Percentiles rank a stretch among this genome's conserved stretches.
Evolutionary conservation across 2,888 invertebrate genomes (phyloP).

Genomic region (Uloborus plumipes): DNA sequence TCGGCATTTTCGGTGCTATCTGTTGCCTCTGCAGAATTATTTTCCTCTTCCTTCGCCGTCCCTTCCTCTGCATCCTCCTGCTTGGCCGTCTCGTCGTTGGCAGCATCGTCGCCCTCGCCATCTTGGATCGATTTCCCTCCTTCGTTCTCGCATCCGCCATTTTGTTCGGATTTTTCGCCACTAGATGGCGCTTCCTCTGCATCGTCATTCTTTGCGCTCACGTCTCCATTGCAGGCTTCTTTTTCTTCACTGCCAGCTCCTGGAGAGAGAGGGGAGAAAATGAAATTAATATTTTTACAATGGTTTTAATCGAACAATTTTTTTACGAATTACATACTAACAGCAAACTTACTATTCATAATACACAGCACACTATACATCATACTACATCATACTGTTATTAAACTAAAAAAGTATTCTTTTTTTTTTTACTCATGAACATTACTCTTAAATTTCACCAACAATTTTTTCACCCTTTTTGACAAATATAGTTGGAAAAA

Average conservation of each 20-base stretch:
- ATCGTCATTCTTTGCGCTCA: constrained; percentile 33
- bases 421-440: too few species aligned
- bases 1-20: constrained; percentile 48
- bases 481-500: too few species aligned
- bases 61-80: constrained; percentile 21
- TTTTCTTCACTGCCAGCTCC: constrained; percentile 14
- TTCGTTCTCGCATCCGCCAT: constrained; percentile 52
- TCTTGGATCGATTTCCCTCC: constrained; percentile 45
- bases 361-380: too few species aligned
- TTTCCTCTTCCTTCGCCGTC: constrained; percentile 19
- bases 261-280: neutral
- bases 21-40: constrained; percentile 29
- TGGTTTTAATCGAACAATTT: neutral
- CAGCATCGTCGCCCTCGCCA: constrained; percentile 37
- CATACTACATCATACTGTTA: too few species aligned
- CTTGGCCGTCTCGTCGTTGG: constrained; percentile 20
- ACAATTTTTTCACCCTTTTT: too few species aligned
- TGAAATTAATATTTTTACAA: neutral
- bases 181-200: constrained; percentile 34
- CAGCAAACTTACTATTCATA: too few species aligned
- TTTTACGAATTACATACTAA: too few species aligned
- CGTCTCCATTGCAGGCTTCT: constrained; percentile 50
- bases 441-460: too few species aligned
- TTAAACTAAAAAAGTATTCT: too few species aligned
- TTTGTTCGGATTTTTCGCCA: constrained; percentile 42